Conservation (phyloP, 2,797 vertebrate species). For the Cephalopachus bancanus region DNA sequence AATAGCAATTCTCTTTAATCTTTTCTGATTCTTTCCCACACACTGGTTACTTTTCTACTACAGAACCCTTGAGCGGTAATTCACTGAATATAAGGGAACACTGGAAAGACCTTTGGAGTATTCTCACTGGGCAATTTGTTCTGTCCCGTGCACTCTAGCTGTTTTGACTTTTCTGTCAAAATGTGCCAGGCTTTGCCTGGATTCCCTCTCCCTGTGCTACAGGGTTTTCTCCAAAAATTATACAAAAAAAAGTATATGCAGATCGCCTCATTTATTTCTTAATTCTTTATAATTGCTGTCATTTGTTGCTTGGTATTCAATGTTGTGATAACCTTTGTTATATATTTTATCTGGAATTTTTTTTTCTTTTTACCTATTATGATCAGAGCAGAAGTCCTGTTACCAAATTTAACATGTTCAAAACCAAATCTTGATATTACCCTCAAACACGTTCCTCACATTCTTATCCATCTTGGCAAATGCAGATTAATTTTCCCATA, state of each 20-base stretch:
- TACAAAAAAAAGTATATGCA: background rate
- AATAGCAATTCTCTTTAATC: no score
- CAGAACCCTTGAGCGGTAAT: no score
- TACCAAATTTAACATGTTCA: background rate
- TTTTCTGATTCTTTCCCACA: no score
- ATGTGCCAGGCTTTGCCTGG: background rate
- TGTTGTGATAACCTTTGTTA: background rate
- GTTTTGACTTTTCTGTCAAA: no score
- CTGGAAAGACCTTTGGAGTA: no score
- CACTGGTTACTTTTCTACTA: no score
- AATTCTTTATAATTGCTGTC: background rate
- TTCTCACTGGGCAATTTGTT: no score
- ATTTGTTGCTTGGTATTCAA: background rate
- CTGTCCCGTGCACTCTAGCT: no score
- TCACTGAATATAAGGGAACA: no score
- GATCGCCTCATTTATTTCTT: background rate
- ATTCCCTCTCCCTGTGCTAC: no score
- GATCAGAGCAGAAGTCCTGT: background rate
- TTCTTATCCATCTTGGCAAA: background rate
- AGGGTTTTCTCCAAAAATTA: background rate
- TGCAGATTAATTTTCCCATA: background rate
- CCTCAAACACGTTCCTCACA: background rate
- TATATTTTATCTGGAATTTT: background rate
- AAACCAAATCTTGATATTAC: background rate
- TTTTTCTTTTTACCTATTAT: no score